A percentile compares a stretch with the other conserved stretches of the same genome.
These are phyloP conservation scores for Cantharis flavilabris DNA, from an alignment of 2,888 invertebrate genomes.

Conservation along the genomic window DNA sequence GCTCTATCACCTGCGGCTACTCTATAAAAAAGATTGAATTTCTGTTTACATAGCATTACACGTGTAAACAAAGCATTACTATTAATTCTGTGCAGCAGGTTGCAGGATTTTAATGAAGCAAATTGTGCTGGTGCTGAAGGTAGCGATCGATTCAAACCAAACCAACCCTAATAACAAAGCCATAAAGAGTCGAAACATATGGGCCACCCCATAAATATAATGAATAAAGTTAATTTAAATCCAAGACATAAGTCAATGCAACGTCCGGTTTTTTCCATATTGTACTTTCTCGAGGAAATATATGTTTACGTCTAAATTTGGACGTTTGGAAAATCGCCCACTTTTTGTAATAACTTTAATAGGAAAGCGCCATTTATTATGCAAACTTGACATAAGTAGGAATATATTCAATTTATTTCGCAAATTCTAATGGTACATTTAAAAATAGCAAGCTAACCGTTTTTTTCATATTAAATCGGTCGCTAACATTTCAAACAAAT, in stretches of 20 bases:
- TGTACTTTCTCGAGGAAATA: background rate
- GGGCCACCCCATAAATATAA: background rate
- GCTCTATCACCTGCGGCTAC: background rate
- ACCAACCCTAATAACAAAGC: background rate
- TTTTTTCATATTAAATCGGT: background rate
- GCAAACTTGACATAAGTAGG: conserved; percentile 1
- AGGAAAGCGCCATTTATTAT: conserved; percentile 8
- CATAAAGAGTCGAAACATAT: background rate
- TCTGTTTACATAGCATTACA: background rate
- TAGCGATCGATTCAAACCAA: background rate
- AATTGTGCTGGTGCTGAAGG: background rate
- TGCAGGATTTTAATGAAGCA: background rate
- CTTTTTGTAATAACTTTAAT: conserved; percentile 7
- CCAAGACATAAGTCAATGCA: background rate
- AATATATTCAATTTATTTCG: conserved; percentile 9
- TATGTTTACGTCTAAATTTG: background rate
- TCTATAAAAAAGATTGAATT: background rate
- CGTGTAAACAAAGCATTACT: background rate
- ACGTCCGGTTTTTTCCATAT: background rate
- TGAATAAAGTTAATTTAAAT: background rate
- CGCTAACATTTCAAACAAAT: background rate
- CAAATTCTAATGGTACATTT: background rate
- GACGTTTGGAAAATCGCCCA: background rate
- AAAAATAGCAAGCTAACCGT: background rate
- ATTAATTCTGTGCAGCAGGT: background rate